Evolutionary conservation across 37 sponge, comb jelly and placozoan species (phyloP).

Genomic region (Hexactinellida sp.): DNA sequence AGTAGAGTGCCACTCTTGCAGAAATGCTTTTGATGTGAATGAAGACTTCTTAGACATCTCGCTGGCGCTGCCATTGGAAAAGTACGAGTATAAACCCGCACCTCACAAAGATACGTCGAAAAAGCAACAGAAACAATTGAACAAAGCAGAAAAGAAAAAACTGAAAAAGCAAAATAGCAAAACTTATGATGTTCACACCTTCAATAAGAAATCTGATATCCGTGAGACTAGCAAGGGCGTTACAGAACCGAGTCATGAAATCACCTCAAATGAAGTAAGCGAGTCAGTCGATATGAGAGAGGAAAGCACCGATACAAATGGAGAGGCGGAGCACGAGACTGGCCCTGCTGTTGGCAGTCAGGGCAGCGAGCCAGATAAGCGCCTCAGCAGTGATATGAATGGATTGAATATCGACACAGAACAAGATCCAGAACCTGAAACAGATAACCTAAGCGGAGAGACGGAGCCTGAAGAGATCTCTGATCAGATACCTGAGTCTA

Average conservation of each 20-base stretch:
- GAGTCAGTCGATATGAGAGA: neutral
- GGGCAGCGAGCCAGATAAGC: neutral
- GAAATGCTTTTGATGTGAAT: slow-evolving; percentile 29
- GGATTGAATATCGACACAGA: neutral
- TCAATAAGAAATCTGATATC: neutral
- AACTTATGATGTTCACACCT: neutral
- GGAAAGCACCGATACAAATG: neutral
- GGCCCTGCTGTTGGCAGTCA: neutral
- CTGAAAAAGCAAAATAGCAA: neutral
- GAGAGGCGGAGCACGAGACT: too few species aligned
- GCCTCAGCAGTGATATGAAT: neutral
- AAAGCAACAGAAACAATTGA: neutral
- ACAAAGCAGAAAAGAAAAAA: neutral
- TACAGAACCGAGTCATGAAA: neutral
- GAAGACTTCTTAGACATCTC: slow-evolving; percentile 78
- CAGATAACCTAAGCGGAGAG: too few species aligned
- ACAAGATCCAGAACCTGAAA: too few species aligned
- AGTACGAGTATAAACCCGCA: neutral
- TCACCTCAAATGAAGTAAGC: too few species aligned
- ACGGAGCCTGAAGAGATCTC: neutral
- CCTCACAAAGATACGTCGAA: neutral
- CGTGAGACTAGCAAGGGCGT: neutral
- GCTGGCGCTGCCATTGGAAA: slow-evolving; percentile 34
- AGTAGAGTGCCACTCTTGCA: slow-evolving; percentile 44
- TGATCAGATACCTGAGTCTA: neutral